phyloP scores from a whole-genome alignment of 2,797 vertebrate species.

The Sylvia borin region DNA sequence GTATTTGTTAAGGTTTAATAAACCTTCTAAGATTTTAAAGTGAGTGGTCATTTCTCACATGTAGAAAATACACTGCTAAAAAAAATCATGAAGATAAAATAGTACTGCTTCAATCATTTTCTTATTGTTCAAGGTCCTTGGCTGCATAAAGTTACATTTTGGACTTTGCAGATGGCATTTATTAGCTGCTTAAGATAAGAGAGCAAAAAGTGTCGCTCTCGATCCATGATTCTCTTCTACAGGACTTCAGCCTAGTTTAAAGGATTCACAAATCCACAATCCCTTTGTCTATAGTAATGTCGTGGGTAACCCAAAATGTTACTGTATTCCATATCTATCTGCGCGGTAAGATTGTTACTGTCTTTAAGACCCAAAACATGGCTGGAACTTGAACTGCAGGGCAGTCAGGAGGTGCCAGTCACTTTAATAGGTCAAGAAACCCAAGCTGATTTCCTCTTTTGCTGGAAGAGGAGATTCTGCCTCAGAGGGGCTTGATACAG shows the following conservation, averaged over 20 bases:
- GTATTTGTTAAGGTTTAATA: not conserved
- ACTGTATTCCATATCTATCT: not conserved
- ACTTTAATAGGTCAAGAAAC: not conserved
- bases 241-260: not conserved
- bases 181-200: not conserved
- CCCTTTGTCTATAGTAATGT: not conserved
- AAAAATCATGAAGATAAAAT: not conserved
- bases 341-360: fast-evolving
- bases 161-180: not conserved
- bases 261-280: not conserved
- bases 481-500: too few relatives aligned
- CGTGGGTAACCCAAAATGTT: not conserved
- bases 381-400: not conserved
- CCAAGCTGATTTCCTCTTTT: not conserved
- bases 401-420: fast-evolving
- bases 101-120: not conserved
- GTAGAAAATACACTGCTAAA: not conserved
- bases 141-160: not conserved
- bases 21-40: not conserved
- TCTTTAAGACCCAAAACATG: not conserved
- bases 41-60: not conserved
- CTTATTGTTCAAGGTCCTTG: not conserved
- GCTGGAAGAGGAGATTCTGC: fast-evolving
- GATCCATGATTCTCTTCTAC: not conserved
- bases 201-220: not conserved